These are phyloP conservation scores for Ramazzottius varieornatus DNA, from an alignment of 2,888 invertebrate species.

Conservation along the genomic window DNA sequence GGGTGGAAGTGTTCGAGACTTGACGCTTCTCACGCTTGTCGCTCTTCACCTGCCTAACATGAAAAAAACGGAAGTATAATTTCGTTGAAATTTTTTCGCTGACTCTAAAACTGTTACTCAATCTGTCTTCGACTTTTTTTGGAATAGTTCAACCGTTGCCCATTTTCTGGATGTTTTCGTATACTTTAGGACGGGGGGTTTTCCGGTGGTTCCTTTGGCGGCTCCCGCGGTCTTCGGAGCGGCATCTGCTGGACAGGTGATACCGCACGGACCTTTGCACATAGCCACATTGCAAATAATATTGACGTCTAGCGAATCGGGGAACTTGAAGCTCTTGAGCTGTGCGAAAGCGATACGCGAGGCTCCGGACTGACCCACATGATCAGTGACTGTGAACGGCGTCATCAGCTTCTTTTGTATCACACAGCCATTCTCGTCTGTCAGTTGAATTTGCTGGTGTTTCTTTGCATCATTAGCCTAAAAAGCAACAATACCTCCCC, in stretches of 20 bases:
- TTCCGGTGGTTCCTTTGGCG: background rate
- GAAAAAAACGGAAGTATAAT: no score
- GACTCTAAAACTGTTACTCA: no score
- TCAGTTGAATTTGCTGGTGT: conserved; percentile 30
- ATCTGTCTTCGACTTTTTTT: no score
- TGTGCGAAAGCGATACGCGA: conserved; percentile 47
- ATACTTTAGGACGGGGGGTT: background rate
- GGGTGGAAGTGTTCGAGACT: no score
- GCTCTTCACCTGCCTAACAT: no score
- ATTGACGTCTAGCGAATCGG: conserved; percentile 52
- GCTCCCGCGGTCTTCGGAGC: background rate
- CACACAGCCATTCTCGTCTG: conserved; percentile 47
- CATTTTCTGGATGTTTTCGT: no score
- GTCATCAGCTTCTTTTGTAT: conserved; percentile 51
- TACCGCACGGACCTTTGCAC: conserved; percentile 49
- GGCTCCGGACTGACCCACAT: conserved; percentile 42
- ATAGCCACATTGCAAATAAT: conserved; percentile 55
- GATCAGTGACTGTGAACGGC: conserved; percentile 48
- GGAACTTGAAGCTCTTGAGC: conserved; percentile 35
- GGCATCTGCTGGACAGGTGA: conserved; percentile 13
- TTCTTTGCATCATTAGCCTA: background rate
- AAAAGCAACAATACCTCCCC: no score
- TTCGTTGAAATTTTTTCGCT: no score
- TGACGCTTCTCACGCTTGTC: no score
- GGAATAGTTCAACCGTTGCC: no score